Evolutionary conservation across 2,888 invertebrate species (phyloP), one percentile per base, ranked within the genome.

Genomic region (Smittia aterrima): DNA sequence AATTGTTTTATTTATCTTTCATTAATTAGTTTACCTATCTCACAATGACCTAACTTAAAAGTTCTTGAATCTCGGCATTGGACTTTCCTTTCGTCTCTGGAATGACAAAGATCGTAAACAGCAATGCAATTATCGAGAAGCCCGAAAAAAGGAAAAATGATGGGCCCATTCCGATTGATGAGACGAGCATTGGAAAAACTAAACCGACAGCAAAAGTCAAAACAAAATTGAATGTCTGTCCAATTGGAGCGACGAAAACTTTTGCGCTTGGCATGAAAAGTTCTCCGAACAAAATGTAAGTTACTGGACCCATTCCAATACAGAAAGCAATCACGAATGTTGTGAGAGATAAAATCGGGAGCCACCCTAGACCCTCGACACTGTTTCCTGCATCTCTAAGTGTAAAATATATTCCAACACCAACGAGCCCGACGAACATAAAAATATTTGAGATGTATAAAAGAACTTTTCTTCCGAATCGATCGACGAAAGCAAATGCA

Each of bases 281-380:
- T 80, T 93, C 93, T 0, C 91, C 86, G 77, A 88, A 83, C 1
- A 74, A 89, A 86, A 92, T 87, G 92, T 92, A 93, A 0, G 93
- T 92, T 40, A 93, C 90, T 0, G 93, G 93, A 0, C 92, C 93
- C 78, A 89, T 89, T 58, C 92, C 92, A 16, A 92, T 78, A 0
- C 91, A 90, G 82, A 92, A 93, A 0, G 90, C 86, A n/a, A 90
- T 80, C 11, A 92, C 88, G 81, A 90, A 93, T 3, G 90, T 76
- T 22, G 90, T 89, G 1, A 92, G 81, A 25, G 89, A 87, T 0
- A 87, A 76, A 0, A 93, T 80, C 0, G 92, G 92, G 66, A 93
- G 79, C 88, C 90, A 92, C 0, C 85, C 84, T 6, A 91, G 83
- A 1, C 83, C 77, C 9, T 81, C 78, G 0, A 41, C 18, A 40